Percentiles rank a stretch among this genome's conserved stretches.
These are phyloP conservation scores for Desoria tigrina DNA, from an alignment of 2,888 invertebrate genomes.

Conservation along the genomic window DNA sequence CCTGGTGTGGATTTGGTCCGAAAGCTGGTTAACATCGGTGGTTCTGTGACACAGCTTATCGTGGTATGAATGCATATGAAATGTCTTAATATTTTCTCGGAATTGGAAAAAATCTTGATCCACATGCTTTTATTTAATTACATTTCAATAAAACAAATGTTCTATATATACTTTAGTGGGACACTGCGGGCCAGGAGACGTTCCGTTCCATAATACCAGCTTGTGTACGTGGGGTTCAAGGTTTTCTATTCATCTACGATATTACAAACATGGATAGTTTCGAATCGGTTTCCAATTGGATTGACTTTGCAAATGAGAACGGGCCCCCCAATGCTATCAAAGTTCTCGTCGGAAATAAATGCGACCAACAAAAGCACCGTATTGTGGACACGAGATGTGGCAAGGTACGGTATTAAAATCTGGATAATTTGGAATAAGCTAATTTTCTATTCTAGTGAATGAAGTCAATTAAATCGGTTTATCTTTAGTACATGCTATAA, in stretches of 20 bases:
- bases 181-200: conserved; percentile 42
- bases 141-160: too few species aligned
- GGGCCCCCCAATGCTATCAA: conserved; percentile 47
- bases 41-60: conserved; percentile 44
- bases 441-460: neutral
- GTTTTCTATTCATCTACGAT: conserved; percentile 51
- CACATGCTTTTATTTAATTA: too few species aligned
- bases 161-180: conserved; percentile 14
- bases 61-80: conserved; percentile 35
- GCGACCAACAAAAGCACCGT: conserved; percentile 41
- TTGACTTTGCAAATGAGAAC: conserved; percentile 49
- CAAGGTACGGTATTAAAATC: conserved; percentile 46
- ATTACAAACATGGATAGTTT: conserved; percentile 43
- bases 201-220: conserved; percentile 50
- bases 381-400: conserved; percentile 43
- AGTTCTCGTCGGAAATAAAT: conserved; percentile 50
- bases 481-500: too few species aligned
- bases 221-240: conserved; percentile 51
- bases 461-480: too few species aligned
- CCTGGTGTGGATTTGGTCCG: conserved; percentile 51
- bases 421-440: neutral
- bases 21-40: conserved; percentile 48
- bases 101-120: neutral
- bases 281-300: conserved; percentile 47
- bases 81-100: neutral